Evolutionary conservation across 1,140 invertebrate genomes (phyloP).

Genomic region (Neotoxoptera formosana): DNA sequence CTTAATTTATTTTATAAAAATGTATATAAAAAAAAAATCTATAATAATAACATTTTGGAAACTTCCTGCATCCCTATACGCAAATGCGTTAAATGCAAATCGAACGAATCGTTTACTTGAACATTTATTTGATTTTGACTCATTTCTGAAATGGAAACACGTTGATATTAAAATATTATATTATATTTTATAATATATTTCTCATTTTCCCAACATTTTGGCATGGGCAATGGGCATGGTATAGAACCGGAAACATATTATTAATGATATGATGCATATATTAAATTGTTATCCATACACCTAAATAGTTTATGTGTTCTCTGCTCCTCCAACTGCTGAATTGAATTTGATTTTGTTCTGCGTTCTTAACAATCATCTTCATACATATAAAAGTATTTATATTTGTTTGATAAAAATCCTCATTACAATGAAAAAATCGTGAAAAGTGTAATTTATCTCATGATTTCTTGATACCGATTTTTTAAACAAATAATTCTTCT

Average conservation of each 20-base stretch:
- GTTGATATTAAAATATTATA: not conserved
- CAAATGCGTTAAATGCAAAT: not conserved
- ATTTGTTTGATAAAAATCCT: not conserved
- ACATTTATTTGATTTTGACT: slow-evolving; percentile 25
- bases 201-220: not conserved
- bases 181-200: slow-evolving; percentile 1
- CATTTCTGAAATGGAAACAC: not conserved
- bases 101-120: not conserved
- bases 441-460: too few relatives aligned
- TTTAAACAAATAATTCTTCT: not conserved
- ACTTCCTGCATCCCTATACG: not conserved
- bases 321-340: not conserved
- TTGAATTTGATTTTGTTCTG: not conserved
- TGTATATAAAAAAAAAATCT: not conserved
- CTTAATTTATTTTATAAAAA: not conserved
- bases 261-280: not conserved
- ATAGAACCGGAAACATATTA: not conserved
- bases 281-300: not conserved
- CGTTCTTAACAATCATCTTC: not conserved
- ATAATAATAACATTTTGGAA: not conserved
- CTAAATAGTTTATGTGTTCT: not conserved
- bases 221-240: too few relatives aligned
- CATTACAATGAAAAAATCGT: not conserved
- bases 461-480: not conserved
- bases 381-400: not conserved